Base-by-base conservation (phyloP, 2,113 vertebrate genomes). In the Ophiodon elongatus region DNA sequence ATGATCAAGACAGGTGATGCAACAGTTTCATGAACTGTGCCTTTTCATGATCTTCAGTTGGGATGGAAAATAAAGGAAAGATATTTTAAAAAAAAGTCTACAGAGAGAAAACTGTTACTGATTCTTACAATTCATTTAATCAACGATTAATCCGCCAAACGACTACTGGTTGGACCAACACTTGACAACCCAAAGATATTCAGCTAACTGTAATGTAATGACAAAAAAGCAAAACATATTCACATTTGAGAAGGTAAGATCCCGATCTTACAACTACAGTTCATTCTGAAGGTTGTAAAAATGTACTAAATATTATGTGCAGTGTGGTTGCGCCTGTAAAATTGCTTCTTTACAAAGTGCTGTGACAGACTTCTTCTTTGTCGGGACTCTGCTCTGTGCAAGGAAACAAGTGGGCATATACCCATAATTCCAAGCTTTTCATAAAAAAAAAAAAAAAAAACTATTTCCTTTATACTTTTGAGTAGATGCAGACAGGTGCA, bases 401-500 rank as follows among this genome's bases (percentile, higher is more conserved):
- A 39, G 27, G n/a, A 71, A 52, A 25, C 5, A 5, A 68, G 54
- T 47, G 39, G 47, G 66, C 54, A 9, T 11, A 57, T 78, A 72
- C 63, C 79, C 47, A 25, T 59, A 69, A 63, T 37, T 29, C 50
- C 8, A 31, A 33, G 47, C 5, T 63, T 77, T 80, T 52, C n/a
- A 70, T 76, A 56, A 11, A 71, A 68, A 70, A 41, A 41, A 39
- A 41, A 39, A 39, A 6, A 33, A 33, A 10, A 81, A 82, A 78
- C 31, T 72, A 64, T 5, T 23, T 50, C 27, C 11, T 83, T 39
- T n/a, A n/a, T 15, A 6, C 10, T 52, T 69, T 43, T 56, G 41
- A 79, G 68, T 67, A 15, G 78, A 59, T 82, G 33, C 84, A 87
- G 80, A 83, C 83, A 89, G 84, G 79, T 88, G 80, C 63, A 87